Evolutionary conservation across 2,113 vertebrate species (phyloP), one percentile per base, ranked within the genome.

Genomic region (Lasiurus cinereus): DNA sequence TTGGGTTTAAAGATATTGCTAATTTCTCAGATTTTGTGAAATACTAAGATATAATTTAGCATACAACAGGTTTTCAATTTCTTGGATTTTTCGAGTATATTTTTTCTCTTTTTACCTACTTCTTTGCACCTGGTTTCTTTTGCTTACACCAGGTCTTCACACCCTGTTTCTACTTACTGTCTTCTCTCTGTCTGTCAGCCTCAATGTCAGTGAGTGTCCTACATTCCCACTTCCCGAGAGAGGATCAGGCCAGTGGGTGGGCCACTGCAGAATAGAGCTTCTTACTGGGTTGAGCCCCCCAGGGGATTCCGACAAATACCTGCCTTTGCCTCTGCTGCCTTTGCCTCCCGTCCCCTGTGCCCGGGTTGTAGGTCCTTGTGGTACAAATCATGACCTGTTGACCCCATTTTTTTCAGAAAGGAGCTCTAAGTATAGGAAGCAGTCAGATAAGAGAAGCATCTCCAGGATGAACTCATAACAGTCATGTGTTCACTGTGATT

Each of bases 381-480:
- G 19, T 29, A 33, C 27, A 77, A 15, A 83, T 24, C 24, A 8
- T 13, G 48, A 21, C 43, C n/a, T 62, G 11, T 27, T 70, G 66
- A 72, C 19, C 6, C 33, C 22, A n/a, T n/a, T 59, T 88, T 88
- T 88, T 72, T 59, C 27, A 90, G 36, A 82, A 96, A 80, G 56
- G 11, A 66, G 24, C 31, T 24, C 0, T 48, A 78, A 33, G 3
- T 14, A 2, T n/a, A 46, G 29, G 6, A 12, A 72, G 27, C 14
- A 8, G 33, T 67, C 70, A 24, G 59, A 1, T 19, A 43, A 1
- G n/a, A 64, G 36, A 4, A 4, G 3, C 15, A 12, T 39, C 50
- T 79, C 5, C 22, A 10, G 2, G 8, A 15, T 39, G 48, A 31
- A 50, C 21, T 36, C 21, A 2, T 8, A 56, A 22, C 27, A 83